Evolutionary conservation across 2,113 vertebrate species (phyloP).

Genomic region (Pachyramphus minor): DNA sequence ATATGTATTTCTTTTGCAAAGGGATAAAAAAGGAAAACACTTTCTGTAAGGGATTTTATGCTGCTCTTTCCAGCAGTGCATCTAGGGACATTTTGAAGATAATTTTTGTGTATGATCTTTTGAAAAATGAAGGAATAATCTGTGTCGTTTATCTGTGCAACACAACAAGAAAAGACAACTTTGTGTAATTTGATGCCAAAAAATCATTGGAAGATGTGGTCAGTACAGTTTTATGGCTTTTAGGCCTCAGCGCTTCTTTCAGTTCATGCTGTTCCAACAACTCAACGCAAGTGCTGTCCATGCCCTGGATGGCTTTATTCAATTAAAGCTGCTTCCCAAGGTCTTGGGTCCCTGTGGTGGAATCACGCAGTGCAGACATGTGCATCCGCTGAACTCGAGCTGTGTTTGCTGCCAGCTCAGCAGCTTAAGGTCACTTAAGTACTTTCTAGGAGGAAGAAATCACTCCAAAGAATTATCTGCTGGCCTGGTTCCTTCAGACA

Average conservation of each 20-base stretch:
- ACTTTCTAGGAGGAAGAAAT: conserved; percentile 37
- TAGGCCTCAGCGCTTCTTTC: neutral
- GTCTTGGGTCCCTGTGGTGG: conserved; percentile 3
- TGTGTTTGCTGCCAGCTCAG: conserved; percentile 30
- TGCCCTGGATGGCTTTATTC: conserved; percentile 42
- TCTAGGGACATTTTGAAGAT: conserved; percentile 11
- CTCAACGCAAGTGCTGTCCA: neutral
- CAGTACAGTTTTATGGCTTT: conserved; percentile 29
- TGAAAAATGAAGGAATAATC: conserved; percentile 39
- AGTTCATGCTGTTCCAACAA: conserved; percentile 23
- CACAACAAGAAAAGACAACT: conserved; percentile 37
- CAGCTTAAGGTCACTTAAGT: conserved; percentile 50
- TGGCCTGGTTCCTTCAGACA: conserved; percentile 1
- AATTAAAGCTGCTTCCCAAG: conserved; percentile 13
- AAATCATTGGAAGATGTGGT: neutral
- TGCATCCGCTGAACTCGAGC: neutral
- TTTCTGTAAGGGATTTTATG: neutral
- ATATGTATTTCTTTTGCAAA: neutral
- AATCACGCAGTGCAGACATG: conserved; percentile 15
- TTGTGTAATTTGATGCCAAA: neutral
- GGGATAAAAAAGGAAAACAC: neutral
- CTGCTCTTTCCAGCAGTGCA: neutral
- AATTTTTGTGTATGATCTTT: neutral
- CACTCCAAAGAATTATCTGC: conserved; percentile 49
- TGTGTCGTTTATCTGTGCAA: neutral